Evolutionary conservation across 2,888 invertebrate genomes (phyloP).

Genomic region (Apamea crenata): DNA sequence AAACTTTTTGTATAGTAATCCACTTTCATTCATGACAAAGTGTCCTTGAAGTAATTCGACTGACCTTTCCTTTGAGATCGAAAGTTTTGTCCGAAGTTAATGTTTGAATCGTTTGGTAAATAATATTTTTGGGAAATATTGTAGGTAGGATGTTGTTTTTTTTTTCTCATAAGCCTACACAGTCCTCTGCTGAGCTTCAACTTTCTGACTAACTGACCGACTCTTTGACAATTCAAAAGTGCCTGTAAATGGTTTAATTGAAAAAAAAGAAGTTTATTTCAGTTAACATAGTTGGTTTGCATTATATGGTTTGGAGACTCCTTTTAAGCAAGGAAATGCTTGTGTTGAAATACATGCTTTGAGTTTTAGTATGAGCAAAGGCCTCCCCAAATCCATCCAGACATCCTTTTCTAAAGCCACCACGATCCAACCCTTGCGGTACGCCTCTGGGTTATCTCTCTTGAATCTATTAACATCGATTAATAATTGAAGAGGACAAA

Average conservation of each 20-base stretch:
- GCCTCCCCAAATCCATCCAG: neutral
- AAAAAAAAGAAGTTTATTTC: too few species aligned
- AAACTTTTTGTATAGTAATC: conserved; percentile 33
- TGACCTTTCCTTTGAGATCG: conserved; percentile 37
- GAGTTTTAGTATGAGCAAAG: neutral
- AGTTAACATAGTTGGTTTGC: too few species aligned
- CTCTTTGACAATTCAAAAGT: too few species aligned
- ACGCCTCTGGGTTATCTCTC: neutral
- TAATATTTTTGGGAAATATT: conserved; percentile 5
- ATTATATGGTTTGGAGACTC: too few species aligned
- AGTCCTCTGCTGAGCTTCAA: neutral
- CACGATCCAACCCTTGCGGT: too few species aligned
- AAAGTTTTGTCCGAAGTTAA: conserved; percentile 25
- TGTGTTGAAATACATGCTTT: neutral
- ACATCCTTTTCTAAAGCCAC: neutral
- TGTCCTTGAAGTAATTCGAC: conserved; percentile 41
- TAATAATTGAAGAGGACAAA: too few species aligned
- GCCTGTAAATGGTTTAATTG: neutral
- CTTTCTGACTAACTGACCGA: neutral
- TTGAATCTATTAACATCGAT: conserved; percentile 72
- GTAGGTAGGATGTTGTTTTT: neutral
- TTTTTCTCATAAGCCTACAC: neutral
- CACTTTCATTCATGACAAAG: conserved; percentile 45
- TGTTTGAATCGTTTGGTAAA: neutral
- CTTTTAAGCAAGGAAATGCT: too few species aligned